Conservation (phyloP, 2,888 invertebrate species). For the Drosophila fulvimacula region DNA sequence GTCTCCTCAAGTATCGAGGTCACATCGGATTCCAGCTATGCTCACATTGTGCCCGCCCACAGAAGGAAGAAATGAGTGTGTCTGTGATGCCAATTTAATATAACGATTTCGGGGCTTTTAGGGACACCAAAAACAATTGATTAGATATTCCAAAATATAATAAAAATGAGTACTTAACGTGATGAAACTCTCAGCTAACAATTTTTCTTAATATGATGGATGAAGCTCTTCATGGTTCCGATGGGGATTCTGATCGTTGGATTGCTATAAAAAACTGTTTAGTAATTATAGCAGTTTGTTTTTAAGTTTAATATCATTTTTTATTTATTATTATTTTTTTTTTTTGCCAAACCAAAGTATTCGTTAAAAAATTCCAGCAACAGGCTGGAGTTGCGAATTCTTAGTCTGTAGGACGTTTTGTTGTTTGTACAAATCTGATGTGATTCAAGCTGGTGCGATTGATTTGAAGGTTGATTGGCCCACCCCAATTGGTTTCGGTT, state of each 20-base stretch:
- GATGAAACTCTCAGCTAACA: not conserved
- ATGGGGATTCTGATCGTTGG: not conserved
- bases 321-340: not conserved
- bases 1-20: constrained; percentile 15
- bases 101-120: not conserved
- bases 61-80: constrained; percentile 14
- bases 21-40: constrained; percentile 32
- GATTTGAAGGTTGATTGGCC: constrained; percentile 31
- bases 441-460: constrained; percentile 10
- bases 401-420: not conserved
- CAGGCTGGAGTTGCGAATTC: no score
- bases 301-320: no score
- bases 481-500: not conserved
- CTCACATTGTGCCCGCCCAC: constrained; percentile 7
- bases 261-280: not conserved
- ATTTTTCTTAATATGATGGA: not conserved
- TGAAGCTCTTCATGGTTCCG: not conserved
- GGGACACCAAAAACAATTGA: not conserved
- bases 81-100: not conserved
- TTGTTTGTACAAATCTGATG: constrained; percentile 15
- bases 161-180: not conserved
- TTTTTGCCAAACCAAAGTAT: not conserved
- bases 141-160: constrained; percentile 1
- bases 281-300: no score
- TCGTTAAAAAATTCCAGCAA: not conserved